phyloP scores from a whole-genome alignment of 2,113 vertebrate genomes.

The Carassius gibelio region DNA sequence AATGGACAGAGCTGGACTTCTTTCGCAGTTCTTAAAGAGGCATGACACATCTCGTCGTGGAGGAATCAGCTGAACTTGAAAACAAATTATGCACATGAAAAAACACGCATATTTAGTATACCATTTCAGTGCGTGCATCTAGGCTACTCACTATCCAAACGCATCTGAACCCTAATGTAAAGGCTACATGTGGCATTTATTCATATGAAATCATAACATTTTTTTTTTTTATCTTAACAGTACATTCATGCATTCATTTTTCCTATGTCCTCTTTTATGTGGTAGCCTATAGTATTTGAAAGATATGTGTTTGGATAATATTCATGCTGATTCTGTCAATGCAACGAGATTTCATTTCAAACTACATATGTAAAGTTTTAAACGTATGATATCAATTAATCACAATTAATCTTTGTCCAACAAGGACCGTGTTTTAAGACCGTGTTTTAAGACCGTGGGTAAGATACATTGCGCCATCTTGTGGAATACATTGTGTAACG shows the following conservation, averaged over 20 bases:
- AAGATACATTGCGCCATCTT: slow-evolving; percentile 11
- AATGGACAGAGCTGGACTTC: slow-evolving; percentile 86
- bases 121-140: background rate
- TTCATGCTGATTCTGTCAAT: background rate
- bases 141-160: background rate
- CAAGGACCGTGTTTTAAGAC: no score
- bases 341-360: background rate
- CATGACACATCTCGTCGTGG: slow-evolving; percentile 15
- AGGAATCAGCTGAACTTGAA: background rate
- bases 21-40: slow-evolving; percentile 77
- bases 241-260: no score
- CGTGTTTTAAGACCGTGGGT: background rate
- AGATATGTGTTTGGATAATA: background rate
- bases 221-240: background rate
- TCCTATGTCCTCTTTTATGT: background rate
- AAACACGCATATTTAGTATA: background rate
- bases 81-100: background rate
- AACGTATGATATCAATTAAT: background rate
- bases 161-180: background rate
- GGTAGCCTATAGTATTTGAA: background rate
- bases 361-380: background rate
- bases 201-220: background rate
- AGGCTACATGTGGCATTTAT: background rate
- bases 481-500: background rate
- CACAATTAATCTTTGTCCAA: background rate